Evolutionary conservation across 2,888 invertebrate species (phyloP), one percentile per base, ranked within the genome.

Genomic region (Rhamnusium bicolor): DNA sequence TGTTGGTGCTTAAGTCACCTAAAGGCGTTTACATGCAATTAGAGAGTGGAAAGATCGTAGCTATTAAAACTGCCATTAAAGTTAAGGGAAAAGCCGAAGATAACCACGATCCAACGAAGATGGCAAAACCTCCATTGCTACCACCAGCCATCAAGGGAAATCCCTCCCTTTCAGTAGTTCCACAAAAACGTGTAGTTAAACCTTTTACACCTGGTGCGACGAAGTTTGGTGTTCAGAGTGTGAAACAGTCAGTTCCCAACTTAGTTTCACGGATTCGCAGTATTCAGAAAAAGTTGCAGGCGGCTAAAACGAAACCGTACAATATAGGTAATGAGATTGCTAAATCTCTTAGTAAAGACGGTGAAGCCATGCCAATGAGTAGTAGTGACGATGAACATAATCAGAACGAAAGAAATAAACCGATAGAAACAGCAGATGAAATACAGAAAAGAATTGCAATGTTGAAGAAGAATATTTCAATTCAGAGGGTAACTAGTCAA

Each of bases 1-100:
- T 98, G 0, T 94, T 98, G 91, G 96, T 98, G 3, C 90, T 98
- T 47, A 97, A 97, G 87, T 98, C 98, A 6, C 95, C 96, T 0
- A 98, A 98, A 88, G 98, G 98, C 58, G 97, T 98, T 79, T 98
- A 98, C 88, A 96, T 98, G 93, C 95, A 98, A 83, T 89, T 98
- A 54, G 96, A 96, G 85, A 96, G 96, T 80, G 98, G 98, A 27
- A 97, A 97, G 89, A 96, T 98, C 74, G 97, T 98, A 78, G 97
- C 98, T 21, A 97, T 98, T 80, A 93, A 94, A 84, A 94, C 94
- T 0, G 93, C 94, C 0, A 91, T 94, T 77, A 94, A 94, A 87
- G 89, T 94, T 4, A 92, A 92, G 83, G 87, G 90, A 75, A 87
- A 90, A 87, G 85, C 89, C 75, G 83, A 90, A 83, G 85, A 90